Base-by-base conservation (phyloP, 2,888 invertebrate species). In the Sthenelais limicola region DNA sequence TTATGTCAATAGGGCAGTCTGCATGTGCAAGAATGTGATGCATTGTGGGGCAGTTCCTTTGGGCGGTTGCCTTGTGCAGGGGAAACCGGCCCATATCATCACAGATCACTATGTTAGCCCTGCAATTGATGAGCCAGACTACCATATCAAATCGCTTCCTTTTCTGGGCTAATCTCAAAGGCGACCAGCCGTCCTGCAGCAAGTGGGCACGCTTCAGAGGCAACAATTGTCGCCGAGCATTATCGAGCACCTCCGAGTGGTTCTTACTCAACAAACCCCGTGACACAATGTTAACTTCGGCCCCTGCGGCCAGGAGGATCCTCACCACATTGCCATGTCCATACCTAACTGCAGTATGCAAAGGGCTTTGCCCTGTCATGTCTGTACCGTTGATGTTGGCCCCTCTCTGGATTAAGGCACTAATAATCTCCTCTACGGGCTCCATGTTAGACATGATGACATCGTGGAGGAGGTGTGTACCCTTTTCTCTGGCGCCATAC, bases 401-500 rank as follows among this genome's bases (percentile, higher is more conserved):
- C 9, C 62, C 62, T 1, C 62, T 35, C 38, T 35, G 38, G 38
- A 62, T 62, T 12, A 62, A 28, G 38, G 35, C 24, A 28, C 24
- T 15, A 28, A 62, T 62, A 43, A 62, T 28, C 38, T 62, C 62
- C 35, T 38, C 62, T 15, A 38, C 24, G 21, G 62, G 38, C 24
- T 62, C 62, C 62, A 62, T 62, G 38, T 38, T 38, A n/a, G n/a
- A n/a, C n/a, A n/a, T n/a, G 38, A 62, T 62, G 62, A 35, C 62
- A 28, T 62, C 62, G 38, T 62, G 62, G 5, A 62, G 62, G 5
- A 62, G 24, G 18, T 21, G 35, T 3, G 38, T 43, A n/a, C 62
- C 62, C 3, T 24, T 62, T 21, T 35, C 38, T 1, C 38, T 21
- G 1, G 62, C 62, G 24, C 43, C 5, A 21, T 62, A 24, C 62